These are phyloP conservation scores for Athrips mouffetella DNA, from an alignment of 2,888 invertebrate species.

Conservation along the genomic window DNA sequence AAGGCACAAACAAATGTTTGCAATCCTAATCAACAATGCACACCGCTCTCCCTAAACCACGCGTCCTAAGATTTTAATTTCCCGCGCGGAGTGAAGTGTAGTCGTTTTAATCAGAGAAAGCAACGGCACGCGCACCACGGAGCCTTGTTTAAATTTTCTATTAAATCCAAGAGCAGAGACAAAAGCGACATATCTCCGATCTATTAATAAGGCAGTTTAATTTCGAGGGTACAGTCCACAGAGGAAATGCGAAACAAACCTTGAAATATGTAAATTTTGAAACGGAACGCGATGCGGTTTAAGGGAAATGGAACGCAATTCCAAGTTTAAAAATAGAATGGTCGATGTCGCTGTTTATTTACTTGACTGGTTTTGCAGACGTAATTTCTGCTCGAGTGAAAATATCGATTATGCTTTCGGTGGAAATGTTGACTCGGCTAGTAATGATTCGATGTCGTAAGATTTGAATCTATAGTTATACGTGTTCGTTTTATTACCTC, in stretches of 20 bases:
- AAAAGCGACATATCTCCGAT: slow-evolving; percentile 70
- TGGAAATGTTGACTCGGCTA: background rate
- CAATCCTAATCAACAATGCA: slow-evolving; percentile 15
- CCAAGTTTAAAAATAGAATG: slow-evolving; percentile 9
- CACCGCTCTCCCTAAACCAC: slow-evolving; percentile 40
- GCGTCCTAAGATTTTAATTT: slow-evolving; percentile 67
- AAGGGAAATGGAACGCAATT: slow-evolving; percentile 9
- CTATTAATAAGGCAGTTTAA: slow-evolving; percentile 75
- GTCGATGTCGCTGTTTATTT: slow-evolving; percentile 10
- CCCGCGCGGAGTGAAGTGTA: slow-evolving; percentile 44
- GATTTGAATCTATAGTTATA: too few species aligned
- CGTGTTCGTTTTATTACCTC: too few species aligned
- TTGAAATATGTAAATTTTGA: slow-evolving; percentile 23
- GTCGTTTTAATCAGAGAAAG: slow-evolving; percentile 66
- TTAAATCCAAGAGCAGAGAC: slow-evolving; percentile 67
- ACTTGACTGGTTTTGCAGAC: slow-evolving; percentile 8
- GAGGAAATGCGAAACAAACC: slow-evolving; percentile 18
- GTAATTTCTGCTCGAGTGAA: slow-evolving; percentile 3
- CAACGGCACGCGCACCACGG: slow-evolving; percentile 36
- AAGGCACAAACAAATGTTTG: background rate
- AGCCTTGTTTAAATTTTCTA: slow-evolving; percentile 70
- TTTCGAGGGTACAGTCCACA: slow-evolving; percentile 46
- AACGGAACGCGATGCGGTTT: slow-evolving; percentile 10
- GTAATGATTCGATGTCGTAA: background rate
- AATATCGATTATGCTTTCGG: slow-evolving; percentile 1